A percentile compares a stretch with the other conserved stretches of the same genome.
Evolutionary conservation across 2,797 vertebrate species (phyloP).

Genomic region (Sebastes matsubarae): DNA sequence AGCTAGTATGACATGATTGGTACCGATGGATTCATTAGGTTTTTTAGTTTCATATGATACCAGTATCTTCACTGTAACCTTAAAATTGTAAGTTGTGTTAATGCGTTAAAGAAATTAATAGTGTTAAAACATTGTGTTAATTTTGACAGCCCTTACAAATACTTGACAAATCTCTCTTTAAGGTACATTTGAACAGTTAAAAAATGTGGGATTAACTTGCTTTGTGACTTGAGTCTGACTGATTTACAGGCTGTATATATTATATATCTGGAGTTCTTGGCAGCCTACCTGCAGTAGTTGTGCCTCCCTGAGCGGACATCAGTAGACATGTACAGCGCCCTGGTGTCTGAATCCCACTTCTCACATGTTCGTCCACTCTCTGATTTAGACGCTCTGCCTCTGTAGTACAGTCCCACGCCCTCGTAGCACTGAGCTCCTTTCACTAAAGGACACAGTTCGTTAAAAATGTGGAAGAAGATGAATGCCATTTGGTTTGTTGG

Average conservation of each 20-base stretch:
- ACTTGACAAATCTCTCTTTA: too few species aligned
- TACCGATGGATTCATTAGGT: too few species aligned
- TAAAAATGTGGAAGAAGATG: background rate
- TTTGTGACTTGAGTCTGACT: background rate
- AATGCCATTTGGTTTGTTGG: background rate
- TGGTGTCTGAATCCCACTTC: slow-evolving; percentile 59
- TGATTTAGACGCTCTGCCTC: slow-evolving; percentile 55
- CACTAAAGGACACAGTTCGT: background rate
- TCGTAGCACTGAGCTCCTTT: slow-evolving; percentile 55
- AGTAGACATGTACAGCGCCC: slow-evolving; percentile 18
- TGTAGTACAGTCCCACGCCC: slow-evolving; percentile 69
- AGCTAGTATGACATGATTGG: too few species aligned
- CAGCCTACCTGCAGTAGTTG: slow-evolving; percentile 80
- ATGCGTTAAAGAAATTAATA: too few species aligned
- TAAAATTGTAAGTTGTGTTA: too few species aligned
- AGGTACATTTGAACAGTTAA: too few species aligned
- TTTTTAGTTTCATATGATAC: too few species aligned
- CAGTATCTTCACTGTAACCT: too few species aligned
- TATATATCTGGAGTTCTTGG: background rate
- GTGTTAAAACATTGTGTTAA: too few species aligned
- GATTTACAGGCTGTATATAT: background rate
- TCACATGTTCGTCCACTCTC: slow-evolving; percentile 61
- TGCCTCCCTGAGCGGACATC: slow-evolving; percentile 64
- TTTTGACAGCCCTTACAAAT: too few species aligned
- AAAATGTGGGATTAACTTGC: too few species aligned